Evolutionary conservation across 1,140 invertebrate genomes (phyloP), one percentile per base, ranked within the genome.

Genomic region (Trichonephila clavipes): DNA sequence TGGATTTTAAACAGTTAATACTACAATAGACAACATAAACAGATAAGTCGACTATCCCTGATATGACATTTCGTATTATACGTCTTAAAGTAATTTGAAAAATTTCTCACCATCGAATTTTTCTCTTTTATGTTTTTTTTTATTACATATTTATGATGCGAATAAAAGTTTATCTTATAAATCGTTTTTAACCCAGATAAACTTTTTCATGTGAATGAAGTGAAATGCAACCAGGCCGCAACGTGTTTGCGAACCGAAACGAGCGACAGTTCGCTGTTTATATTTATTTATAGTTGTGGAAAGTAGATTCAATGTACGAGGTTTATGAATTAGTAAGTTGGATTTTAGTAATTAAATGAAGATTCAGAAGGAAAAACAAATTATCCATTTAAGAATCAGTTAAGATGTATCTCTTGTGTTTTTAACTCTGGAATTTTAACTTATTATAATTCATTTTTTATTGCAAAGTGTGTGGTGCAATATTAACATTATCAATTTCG

Each of bases 1-100:
- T 59, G 44, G 16, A 85, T 16, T 34, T 59, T 18, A 24, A 40
- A 85, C 83, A 85, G 83, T 85, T 85, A 85, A 85, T 21, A 58
- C 21, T 8, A 28, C 83, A 85, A n/a, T 81, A 19, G n/a, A 24
- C 19, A 58, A 61, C 24, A 85, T 59, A 85, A 58, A 24, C 44
- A 85, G n/a, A 58, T 58, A 59, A 59, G 83, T 51, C 51, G 10
- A 51, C 7, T n/a, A 18, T 14, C 24, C 16, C 51, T 59, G 14
- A 59, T 8, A 83, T 51, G 51, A 28, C 18, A 16, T 24, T 85
- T 61, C 21, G 16, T 59, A 19, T 85, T 51, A 85, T 7, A 34
- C 16, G 4, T 77, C 62, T 85, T 85, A n/a, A 59, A 19, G 51
- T n/a, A 28, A 6, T 4, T 59, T 85, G 51, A 51, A 5, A 58